Conservation (phyloP, 1,140 invertebrate species). For the Danaus melanippus region DNA sequence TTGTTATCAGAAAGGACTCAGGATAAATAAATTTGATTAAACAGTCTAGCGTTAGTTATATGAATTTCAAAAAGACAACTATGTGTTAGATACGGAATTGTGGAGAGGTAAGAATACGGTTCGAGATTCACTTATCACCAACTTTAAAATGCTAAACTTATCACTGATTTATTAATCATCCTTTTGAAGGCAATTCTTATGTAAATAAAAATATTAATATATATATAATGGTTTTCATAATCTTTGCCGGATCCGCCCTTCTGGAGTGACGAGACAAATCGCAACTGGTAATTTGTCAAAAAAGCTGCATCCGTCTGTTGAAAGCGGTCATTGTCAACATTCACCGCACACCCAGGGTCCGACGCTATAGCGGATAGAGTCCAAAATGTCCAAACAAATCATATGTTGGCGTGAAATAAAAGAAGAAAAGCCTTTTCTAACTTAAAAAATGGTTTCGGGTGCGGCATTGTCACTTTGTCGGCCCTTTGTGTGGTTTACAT, state of each 20-base stretch:
- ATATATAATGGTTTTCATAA: constrained; percentile 10
- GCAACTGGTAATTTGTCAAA: constrained; percentile 68
- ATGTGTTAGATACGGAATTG: too few species aligned
- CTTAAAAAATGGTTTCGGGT: constrained; percentile 40
- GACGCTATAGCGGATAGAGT: constrained; percentile 3
- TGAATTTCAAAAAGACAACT: too few species aligned
- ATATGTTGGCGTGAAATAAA: constrained; percentile 33
- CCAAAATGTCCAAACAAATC: constrained; percentile 1
- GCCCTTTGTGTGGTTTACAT: too few species aligned
- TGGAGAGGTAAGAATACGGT: too few species aligned
- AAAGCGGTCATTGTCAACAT: constrained; percentile 55
- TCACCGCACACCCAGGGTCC: constrained; percentile 21
- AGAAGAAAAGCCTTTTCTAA: constrained; percentile 44
- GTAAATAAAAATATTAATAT: too few species aligned
- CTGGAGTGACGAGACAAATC: constrained; percentile 55
- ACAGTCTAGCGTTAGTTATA: too few species aligned
- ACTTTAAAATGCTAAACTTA: too few species aligned
- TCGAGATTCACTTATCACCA: too few species aligned
- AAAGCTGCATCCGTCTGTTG: constrained; percentile 64
- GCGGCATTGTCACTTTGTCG: constrained; percentile 17
- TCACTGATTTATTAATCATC: too few species aligned
- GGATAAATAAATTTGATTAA: too few species aligned
- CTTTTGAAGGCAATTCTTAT: too few species aligned
- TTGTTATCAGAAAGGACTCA: too few species aligned
- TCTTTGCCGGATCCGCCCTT: constrained; percentile 55